Evolutionary conservation across 2,113 vertebrate genomes (phyloP), one percentile per base, ranked within the genome.

Genomic region (Gila orcuttii): DNA sequence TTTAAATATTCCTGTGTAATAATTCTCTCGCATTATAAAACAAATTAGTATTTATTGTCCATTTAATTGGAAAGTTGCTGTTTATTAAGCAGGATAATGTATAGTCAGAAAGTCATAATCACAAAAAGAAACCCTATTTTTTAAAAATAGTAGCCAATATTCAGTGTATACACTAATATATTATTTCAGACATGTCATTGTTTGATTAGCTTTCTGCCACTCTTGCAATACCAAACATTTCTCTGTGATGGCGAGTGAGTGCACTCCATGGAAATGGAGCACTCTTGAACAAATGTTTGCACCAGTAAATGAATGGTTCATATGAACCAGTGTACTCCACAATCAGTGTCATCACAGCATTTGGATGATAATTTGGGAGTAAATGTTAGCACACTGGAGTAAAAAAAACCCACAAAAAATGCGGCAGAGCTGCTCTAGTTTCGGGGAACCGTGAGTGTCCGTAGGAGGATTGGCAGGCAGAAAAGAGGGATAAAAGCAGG

Each of bases 401-500:
- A 13, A 8, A 73, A 74, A 81, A 82, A 60, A 62, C 55, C 4
- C 9, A n/a, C 3, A 73, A 62, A 81, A 86, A 60, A 52, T 50
- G 64, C 9, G 25, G n/a, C 57, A 39, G 13, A 3, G 59, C 42
- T 47, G 39, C 60, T 50, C 79, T 66, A 42, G 60, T 64, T 81
- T 81, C 25, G 9, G 60, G 60, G 21, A 47, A 50, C 60, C 28
- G 13, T 15, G 52, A 15, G 39, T 50, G 79, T 64, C 60, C n/a
- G 79, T 78, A 69, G 59, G 60, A 86, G 78, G 36, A 57, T 50
- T 81, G 84, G 64, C 57, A 74, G 59, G 28, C 73, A 66, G 79
- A 85, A 73, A 36, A 68, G 47, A 28, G 66, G 90, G 89, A 89
- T 91, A 87, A 93, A 93, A 89, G 87, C 59, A 86, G 78, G 90